Base-by-base conservation (phyloP, 2,797 vertebrate species). In the Cheirogaleus major region DNA sequence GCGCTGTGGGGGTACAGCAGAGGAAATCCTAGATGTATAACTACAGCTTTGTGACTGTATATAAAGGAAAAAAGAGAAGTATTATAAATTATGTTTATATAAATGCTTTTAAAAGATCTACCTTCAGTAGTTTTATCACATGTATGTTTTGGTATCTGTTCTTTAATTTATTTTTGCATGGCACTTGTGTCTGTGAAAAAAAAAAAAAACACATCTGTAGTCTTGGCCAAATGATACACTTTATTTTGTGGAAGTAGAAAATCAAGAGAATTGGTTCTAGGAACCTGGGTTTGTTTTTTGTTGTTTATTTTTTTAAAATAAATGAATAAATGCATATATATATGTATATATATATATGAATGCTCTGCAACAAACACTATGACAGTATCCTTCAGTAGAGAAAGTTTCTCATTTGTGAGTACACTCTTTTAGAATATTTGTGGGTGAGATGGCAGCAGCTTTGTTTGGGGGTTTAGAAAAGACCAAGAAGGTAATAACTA, bases 1-100 rank as follows among this genome's bases (percentile, higher is more conserved):
- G 95, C 99, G 99, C 96, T 99, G 99, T 27, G 99, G 99, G 48
- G 99, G 99, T 93, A 99, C 99, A 1, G 99, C 99, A 0, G 99
- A 99, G 96, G 99, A 99, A 98, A 99, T 99, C 97, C 98, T 99
- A 12, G 99, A 99, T 4, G 99, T 99, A 96, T 99, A 99, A 98
- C 98, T 55, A 81, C 97, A 97, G 95, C 97, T 97, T 96, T 98
- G 92, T 97, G 98, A 98, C 98, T 98, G 98, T 98, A 97, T 96
- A 97, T 98, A 97, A 96, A 96, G 91, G 93, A 73, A 97, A 93
- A 98, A 97, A 98, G 92, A 98, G 96, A 98, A 99, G 98, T 98
- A 98, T 98, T 99, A 98, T 94, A 98, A 98, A 98, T 99, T 98
- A 98, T 98, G 98, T 99, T 99, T 99, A 97, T 99, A 98, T 96